phyloP scores from a whole-genome alignment of 2,797 vertebrate species.

The Echeneis naucrates region DNA sequence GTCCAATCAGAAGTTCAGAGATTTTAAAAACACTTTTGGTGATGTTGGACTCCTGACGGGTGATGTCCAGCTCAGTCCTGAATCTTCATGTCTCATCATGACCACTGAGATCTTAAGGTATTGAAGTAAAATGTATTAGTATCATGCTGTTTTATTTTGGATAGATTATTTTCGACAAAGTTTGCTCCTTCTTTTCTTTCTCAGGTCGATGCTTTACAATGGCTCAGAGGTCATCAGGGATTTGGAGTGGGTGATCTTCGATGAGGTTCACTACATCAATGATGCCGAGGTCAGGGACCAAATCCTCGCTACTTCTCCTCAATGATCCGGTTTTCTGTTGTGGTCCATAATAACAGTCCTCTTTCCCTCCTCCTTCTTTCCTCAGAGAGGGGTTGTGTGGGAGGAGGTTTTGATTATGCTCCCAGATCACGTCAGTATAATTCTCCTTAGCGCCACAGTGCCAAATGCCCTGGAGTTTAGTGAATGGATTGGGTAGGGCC shows the following conservation, averaged over 20 bases:
- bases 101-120: conserved; percentile 95
- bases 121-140: rapidly evolving
- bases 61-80: conserved; percentile 92
- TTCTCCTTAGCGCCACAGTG: conserved; percentile 93
- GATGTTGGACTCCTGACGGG: conserved; percentile 94
- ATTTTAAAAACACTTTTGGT: conserved; percentile 91
- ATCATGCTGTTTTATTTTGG: background rate
- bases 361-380: background rate
- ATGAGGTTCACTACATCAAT: conserved; percentile 96
- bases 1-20: conserved; percentile 96
- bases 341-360: background rate
- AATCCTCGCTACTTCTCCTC: rapidly evolving
- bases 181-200: background rate
- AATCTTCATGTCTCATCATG: conserved; percentile 95
- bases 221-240: conserved; percentile 95
- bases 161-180: background rate
- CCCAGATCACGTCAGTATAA: conserved; percentile 93
- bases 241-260: conserved; percentile 96
- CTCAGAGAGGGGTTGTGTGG: conserved; percentile 94
- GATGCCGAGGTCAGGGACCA: conserved; percentile 87
- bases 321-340: background rate
- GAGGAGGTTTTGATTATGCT: conserved; percentile 97
- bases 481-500: conserved; percentile 97
- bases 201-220: conserved; percentile 94
- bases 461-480: conserved; percentile 95